These are phyloP conservation scores for Medauroidea extradentata DNA, from an alignment of 1,140 invertebrate species.

Conservation along the genomic window DNA sequence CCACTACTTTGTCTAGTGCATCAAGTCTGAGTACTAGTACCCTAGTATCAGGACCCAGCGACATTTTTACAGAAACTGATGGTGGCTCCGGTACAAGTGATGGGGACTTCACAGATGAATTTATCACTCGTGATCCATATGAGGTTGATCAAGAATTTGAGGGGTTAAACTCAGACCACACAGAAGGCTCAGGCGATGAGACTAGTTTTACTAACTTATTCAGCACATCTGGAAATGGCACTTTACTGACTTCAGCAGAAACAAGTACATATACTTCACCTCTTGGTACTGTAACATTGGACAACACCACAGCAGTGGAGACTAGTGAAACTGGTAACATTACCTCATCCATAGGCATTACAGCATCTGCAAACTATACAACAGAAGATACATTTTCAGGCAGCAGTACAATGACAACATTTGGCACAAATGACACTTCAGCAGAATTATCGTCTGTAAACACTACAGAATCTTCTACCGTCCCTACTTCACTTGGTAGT, in stretches of 20 bases:
- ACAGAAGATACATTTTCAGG: neutral
- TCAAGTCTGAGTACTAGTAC: too few relatives aligned
- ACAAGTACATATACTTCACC: too few relatives aligned
- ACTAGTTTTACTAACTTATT: too few relatives aligned
- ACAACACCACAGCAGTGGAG: too few relatives aligned
- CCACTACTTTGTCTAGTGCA: neutral
- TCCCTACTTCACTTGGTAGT: conserved; percentile 6
- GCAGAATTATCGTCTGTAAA: neutral
- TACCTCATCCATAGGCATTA: neutral
- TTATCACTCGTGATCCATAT: too few relatives aligned
- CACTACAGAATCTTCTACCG: conserved; percentile 1
- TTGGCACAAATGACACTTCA: neutral
- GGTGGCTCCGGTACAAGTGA: neutral
- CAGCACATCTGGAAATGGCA: too few relatives aligned
- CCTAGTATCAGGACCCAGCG: neutral
- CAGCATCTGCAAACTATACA: neutral
- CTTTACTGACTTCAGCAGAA: too few relatives aligned
- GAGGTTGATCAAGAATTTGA: too few relatives aligned
- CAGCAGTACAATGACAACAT: neutral
- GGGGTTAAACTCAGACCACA: too few relatives aligned
- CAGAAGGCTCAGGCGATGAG: too few relatives aligned
- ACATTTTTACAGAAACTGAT: neutral
- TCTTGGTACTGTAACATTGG: too few relatives aligned
- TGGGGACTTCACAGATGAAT: neutral
- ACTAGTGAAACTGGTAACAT: neutral